These are phyloP conservation scores for Drosophila kokeensis DNA, from an alignment of 2,888 invertebrate species.

Conservation along the genomic window DNA sequence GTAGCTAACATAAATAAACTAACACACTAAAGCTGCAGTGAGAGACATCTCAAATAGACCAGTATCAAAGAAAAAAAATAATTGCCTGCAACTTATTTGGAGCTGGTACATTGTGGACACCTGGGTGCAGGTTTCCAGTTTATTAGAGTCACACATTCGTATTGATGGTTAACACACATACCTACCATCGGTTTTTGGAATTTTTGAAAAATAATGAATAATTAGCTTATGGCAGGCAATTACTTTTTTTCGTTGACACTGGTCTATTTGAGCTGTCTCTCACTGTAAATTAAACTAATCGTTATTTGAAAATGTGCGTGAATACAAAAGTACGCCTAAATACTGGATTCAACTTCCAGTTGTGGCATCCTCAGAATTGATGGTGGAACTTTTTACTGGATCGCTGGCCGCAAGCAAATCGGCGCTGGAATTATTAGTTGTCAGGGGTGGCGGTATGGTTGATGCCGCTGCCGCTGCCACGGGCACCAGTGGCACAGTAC, in stretches of 20 bases:
- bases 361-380: conserved; percentile 60
- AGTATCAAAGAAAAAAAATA: too few species aligned
- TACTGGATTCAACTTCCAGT: conserved; percentile 62
- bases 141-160: too few species aligned
- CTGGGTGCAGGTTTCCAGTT: too few species aligned
- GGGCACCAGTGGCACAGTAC: conserved; percentile 39
- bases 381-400: conserved; percentile 57
- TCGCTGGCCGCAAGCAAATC: conserved; percentile 63
- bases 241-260: too few species aligned
- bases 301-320: conserved; percentile 20
- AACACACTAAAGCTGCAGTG: conserved; percentile 30
- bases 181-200: too few species aligned
- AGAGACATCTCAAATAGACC: too few species aligned
- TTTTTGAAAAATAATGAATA: too few species aligned
- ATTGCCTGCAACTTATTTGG: too few species aligned
- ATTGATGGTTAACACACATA: too few species aligned
- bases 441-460: conserved; percentile 26
- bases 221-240: too few species aligned
- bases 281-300: conserved; percentile 35
- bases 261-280: too few species aligned
- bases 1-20: conserved; percentile 59
- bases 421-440: conserved; percentile 52
- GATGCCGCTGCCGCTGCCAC: neutral
- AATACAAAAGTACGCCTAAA: conserved; percentile 31
- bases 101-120: too few species aligned